Evolutionary conservation across 2,113 vertebrate species (phyloP).

Genomic region (Melanocharis versteri): DNA sequence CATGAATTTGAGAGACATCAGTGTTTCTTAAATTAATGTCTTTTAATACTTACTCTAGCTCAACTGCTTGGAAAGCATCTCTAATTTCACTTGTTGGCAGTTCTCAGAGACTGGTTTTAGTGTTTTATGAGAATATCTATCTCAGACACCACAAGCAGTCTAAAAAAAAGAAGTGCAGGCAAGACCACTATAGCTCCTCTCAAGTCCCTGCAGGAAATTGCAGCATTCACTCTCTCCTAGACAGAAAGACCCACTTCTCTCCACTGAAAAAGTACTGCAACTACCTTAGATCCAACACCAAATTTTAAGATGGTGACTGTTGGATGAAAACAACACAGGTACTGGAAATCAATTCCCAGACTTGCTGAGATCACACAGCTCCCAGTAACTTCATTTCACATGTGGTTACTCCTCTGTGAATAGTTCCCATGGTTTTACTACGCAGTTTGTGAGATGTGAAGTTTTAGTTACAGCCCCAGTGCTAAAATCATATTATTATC

Average conservation of each 20-base stretch:
- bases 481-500: conserved; percentile 2
- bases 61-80: background rate
- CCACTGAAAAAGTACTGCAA: background rate
- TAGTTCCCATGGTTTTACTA: background rate
- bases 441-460: background rate
- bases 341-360: background rate
- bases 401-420: background rate
- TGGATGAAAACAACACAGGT: background rate
- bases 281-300: background rate
- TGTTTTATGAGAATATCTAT: background rate
- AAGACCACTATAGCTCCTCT: background rate
- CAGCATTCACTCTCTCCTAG: background rate
- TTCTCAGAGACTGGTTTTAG: background rate
- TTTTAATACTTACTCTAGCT: background rate
- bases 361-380: background rate
- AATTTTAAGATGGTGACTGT: background rate
- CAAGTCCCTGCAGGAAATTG: background rate
- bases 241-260: background rate
- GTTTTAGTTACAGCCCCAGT: background rate
- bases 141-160: background rate
- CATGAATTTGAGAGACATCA: background rate
- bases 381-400: background rate
- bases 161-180: background rate
- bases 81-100: background rate
- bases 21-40: background rate